Percentiles rank a stretch among this genome's conserved stretches.
phyloP scores from a whole-genome alignment of 2,797 vertebrate species.

The Ptychadena robeensis region DNA sequence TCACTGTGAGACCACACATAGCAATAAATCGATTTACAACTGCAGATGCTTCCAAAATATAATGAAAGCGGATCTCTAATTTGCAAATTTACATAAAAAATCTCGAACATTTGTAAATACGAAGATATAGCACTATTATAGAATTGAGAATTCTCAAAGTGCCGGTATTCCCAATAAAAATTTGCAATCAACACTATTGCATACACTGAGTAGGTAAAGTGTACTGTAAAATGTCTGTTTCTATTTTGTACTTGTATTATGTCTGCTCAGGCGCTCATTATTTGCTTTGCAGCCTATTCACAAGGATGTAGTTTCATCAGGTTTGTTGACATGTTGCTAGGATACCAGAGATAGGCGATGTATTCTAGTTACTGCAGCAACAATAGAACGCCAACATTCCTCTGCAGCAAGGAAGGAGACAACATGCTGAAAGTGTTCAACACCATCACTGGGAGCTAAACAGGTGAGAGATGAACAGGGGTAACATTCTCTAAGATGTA shows the following conservation, averaged over 20 bases:
- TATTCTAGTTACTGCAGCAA: slow-evolving; percentile 51
- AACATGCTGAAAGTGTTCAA: background rate
- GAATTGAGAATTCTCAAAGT: too few species aligned
- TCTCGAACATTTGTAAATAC: too few species aligned
- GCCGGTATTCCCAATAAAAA: too few species aligned
- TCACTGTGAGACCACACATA: too few species aligned
- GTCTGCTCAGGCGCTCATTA: background rate
- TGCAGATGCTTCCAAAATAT: too few species aligned
- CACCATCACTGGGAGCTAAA: background rate
- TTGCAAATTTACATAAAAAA: too few species aligned
- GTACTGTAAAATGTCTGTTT: background rate
- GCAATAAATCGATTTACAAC: too few species aligned
- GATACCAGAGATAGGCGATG: slow-evolving; percentile 43
- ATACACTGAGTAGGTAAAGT: too few species aligned
- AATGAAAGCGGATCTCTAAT: too few species aligned
- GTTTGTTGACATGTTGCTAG: slow-evolving; percentile 57
- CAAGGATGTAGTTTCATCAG: slow-evolving; percentile 42
- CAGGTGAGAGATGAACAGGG: slow-evolving; percentile 20
- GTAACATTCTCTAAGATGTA: background rate
- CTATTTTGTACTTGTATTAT: background rate
- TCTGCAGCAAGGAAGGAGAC: background rate
- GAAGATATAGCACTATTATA: too few species aligned
- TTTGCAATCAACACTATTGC: too few species aligned
- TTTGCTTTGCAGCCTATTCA: background rate
- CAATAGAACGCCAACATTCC: slow-evolving; percentile 35